Base-by-base conservation (phyloP, 2,888 invertebrate species). In the Acrobasis repandana region DNA sequence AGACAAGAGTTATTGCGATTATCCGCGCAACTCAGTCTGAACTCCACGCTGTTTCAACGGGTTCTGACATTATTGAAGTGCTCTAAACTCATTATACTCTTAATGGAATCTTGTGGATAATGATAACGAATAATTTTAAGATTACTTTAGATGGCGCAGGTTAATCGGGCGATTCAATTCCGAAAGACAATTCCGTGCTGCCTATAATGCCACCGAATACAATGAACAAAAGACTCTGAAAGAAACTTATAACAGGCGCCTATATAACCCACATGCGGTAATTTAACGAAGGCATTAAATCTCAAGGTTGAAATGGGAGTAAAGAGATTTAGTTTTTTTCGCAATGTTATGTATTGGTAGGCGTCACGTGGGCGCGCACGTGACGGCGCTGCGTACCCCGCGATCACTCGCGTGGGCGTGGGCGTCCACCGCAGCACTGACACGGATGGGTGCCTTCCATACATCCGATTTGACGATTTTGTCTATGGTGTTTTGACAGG, bases 331-430 rank as follows among this genome's bases (percentile, higher is more conserved):
- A 77, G 76, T 83, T 90, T 88, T 86, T 92, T 91, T 92, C 87
- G 90, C 90, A 90, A 90, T 80, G 83, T 83, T 86, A 77, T 87
- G 83, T 73, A 80, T 75, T 71, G 79, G 90, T 89, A 83, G 91
- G 90, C 84, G 89, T 85, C 76, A 79, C 74, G 91, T 90, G 90
- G 90, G 90, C 86, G 89, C 82, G 85, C 88, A 89, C 90, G 90
- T 90, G 90, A 88, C 79, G 76, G 72, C 73, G 73, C 71, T 74
- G 74, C 68, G 73, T 77, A 79, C 79, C 76, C 79, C 82, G 83
- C 89, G 80, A 83, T 84, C 79, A 75, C 71, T 69, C 72, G 84
- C 85, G 90, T 90, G 85, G 90, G 84, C 85, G 90, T 90, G 85
- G 90, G 90, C 83, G 88, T 74, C 74, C 65, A 75, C 72, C 79